Percentiles rank a stretch among this genome's conserved stretches.
Conservation (phyloP, 2,113 vertebrate species). For the Aptenodytes forsteri region DNA sequence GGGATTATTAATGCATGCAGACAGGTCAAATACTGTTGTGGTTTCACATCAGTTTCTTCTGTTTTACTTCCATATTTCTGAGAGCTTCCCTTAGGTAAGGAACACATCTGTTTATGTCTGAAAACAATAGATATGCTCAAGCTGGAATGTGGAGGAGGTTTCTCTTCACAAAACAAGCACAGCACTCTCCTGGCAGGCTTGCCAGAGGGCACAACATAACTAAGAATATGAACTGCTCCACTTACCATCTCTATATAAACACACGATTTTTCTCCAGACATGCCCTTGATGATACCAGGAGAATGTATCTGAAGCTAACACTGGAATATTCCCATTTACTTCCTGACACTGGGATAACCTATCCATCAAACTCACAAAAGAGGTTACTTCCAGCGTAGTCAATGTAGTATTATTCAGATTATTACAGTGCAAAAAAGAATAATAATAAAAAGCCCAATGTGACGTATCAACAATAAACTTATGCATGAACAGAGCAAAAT, state of each 20-base stretch:
- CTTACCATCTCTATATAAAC: conserved; percentile 55
- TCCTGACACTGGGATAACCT: not conserved
- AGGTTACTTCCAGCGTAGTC: not conserved
- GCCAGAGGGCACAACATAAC: conserved; percentile 66
- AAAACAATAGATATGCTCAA: conserved; percentile 56
- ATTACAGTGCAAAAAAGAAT: not conserved
- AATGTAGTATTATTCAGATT: not conserved
- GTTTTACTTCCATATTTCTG: conserved; percentile 67
- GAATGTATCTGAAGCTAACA: conserved; percentile 45
- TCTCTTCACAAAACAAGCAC: conserved; percentile 66
- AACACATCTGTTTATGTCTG: conserved; percentile 64
- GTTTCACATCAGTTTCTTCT: conserved; percentile 67
- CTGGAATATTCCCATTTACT: not conserved
- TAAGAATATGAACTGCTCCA: conserved; percentile 72
- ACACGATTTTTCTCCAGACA: conserved; percentile 59
- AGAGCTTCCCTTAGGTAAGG: conserved; percentile 68
- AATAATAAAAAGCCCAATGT: not conserved
- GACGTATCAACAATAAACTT: not conserved
- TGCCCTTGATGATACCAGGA: conserved; percentile 6
- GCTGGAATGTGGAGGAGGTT: conserved; percentile 66
- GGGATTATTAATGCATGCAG: conserved; percentile 55
- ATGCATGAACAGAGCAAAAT: not conserved
- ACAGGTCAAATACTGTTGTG: conserved; percentile 58
- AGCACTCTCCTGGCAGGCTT: conserved; percentile 62
- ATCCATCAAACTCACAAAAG: not conserved